These are phyloP conservation scores for Mormyrus iriodes DNA, from an alignment of 2,113 vertebrate genomes.

Conservation along the genomic window DNA sequence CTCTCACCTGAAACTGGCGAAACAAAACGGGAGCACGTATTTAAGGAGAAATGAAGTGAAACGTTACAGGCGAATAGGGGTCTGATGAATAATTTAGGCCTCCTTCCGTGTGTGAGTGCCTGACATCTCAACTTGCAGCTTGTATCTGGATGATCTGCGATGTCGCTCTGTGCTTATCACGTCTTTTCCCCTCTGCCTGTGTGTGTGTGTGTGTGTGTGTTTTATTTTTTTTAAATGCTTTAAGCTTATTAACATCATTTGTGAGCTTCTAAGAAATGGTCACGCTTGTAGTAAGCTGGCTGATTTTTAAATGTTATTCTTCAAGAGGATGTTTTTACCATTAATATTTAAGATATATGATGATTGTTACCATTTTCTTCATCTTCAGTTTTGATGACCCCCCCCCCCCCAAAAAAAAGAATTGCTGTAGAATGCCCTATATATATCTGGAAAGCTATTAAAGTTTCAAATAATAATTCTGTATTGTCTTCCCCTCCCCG, in stretches of 20 bases:
- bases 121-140: background rate
- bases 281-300: background rate
- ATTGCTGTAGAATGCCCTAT: background rate
- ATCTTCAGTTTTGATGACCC: background rate
- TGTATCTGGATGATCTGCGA: background rate
- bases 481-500: background rate
- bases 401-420: background rate
- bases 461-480: background rate
- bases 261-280: background rate
- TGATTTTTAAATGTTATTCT: background rate
- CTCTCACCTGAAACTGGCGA: background rate
- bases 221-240: background rate
- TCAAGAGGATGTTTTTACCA: background rate
- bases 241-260: background rate
- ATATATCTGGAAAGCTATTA: background rate
- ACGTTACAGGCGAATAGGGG: background rate
- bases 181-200: background rate
- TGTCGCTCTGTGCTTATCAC: background rate
- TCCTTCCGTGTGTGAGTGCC: background rate
- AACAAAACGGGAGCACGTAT: background rate
- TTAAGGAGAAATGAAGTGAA: background rate
- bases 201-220: background rate
- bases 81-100: background rate
- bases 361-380: background rate
- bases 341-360: background rate